Evolutionary conservation across 35 echinoderm and acorn worm genomes (phyloP).

Genomic region (Hemicentrotus pulcherrimus): DNA sequence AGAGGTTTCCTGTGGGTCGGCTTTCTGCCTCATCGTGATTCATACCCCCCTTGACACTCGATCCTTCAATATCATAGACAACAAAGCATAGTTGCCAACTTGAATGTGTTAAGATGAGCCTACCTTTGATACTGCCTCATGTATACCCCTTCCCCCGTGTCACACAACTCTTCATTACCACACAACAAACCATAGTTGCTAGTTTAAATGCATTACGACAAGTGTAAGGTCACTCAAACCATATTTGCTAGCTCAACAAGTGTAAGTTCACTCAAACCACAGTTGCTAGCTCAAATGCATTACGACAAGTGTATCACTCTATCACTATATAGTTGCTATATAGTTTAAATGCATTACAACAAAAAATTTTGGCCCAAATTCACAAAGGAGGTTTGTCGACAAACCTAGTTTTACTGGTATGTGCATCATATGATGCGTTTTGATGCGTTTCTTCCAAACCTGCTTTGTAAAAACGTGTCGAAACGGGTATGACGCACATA

Average conservation of each 20-base stretch:
- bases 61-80: not conserved
- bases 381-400: no score
- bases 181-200: no score
- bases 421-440: no score
- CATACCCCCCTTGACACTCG: conserved; percentile 40
- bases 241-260: not conserved
- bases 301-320: not conserved
- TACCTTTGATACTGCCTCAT: not conserved
- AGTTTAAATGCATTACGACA: not conserved
- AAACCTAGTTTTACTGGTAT: no score
- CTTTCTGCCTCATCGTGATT: conserved; percentile 36
- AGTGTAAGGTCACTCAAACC: not conserved
- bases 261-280: no score
- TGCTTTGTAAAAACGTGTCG: no score
- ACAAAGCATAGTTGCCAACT: not conserved
- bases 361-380: no score
- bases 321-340: no score
- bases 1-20: conserved; percentile 43
- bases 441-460: no score
- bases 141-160: not conserved
- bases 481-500: no score
- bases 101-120: not conserved
- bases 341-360: no score
- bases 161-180: not conserved
- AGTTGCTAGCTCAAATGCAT: not conserved